These are phyloP conservation scores for Clepsis dumicolana DNA, from an alignment of 2,888 invertebrate genomes.

Conservation along the genomic window DNA sequence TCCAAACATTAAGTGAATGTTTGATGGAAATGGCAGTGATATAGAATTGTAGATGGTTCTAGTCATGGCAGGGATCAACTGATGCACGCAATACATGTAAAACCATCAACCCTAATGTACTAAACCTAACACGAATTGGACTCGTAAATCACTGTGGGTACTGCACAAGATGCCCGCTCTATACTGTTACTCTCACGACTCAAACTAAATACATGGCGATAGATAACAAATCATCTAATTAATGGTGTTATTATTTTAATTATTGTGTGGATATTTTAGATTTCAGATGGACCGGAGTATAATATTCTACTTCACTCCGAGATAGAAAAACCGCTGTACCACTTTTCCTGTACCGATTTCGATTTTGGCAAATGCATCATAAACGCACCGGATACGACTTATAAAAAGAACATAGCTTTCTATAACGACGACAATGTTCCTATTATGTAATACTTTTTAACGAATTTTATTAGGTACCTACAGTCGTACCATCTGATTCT, in stretches of 20 bases:
- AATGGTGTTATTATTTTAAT: neutral
- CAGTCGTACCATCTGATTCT: too few relatives aligned
- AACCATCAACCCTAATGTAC: too few relatives aligned
- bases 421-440: conserved; percentile 68
- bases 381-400: conserved; percentile 77
- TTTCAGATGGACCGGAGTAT: conserved; percentile 89
- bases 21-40: too few relatives aligned
- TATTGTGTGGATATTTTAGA: conserved; percentile 68
- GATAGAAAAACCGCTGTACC: conserved; percentile 84
- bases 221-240: neutral
- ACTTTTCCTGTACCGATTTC: conserved; percentile 87
- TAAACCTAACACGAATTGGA: too few relatives aligned
- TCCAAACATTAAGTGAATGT: too few relatives aligned
- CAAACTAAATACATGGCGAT: too few relatives aligned
- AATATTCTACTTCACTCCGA: conserved; percentile 85
- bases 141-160: too few relatives aligned
- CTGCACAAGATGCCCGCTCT: too few relatives aligned
- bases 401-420: conserved; percentile 75
- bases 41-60: neutral
- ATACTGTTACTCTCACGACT: too few relatives aligned
- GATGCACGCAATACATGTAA: too few relatives aligned
- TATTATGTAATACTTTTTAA: conserved; percentile 59
- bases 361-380: conserved; percentile 89
- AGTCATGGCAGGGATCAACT: too few relatives aligned
- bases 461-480: neutral